phyloP scores from a whole-genome alignment of 1,140 invertebrate species.

The Drosophila bocki region DNA sequence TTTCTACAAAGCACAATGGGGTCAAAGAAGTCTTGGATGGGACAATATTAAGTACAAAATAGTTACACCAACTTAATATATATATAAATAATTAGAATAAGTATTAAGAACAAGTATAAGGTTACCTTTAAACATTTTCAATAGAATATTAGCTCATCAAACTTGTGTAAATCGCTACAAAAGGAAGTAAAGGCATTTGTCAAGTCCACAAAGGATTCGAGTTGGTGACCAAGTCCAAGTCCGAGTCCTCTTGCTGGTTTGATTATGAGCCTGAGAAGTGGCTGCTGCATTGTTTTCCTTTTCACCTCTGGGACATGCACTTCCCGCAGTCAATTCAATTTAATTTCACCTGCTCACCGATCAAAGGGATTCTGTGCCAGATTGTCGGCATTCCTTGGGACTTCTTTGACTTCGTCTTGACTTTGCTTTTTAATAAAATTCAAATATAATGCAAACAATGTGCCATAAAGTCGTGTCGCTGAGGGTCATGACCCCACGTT shows the following conservation, averaged over 20 bases:
- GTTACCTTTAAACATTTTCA: not conserved
- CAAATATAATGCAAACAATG: conserved; percentile 69
- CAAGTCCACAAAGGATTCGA: not conserved
- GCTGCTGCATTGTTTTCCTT: conserved; percentile 20
- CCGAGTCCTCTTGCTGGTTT: not conserved
- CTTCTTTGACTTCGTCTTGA: conserved; percentile 11
- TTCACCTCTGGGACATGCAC: not conserved
- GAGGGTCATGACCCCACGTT: conserved; percentile 2
- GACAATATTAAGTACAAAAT: not conserved
- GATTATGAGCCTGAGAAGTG: conserved; percentile 6
- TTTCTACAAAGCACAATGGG: conserved; percentile 40
- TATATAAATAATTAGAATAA: not conserved
- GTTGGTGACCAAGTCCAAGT: not conserved
- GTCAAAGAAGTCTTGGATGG: not conserved
- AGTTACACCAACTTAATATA: not conserved
- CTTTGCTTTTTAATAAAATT: conserved; percentile 54
- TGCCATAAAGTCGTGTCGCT: conserved; percentile 29
- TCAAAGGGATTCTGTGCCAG: not conserved
- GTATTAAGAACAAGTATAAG: not conserved
- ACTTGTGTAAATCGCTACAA: not conserved
- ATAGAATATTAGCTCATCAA: not conserved
- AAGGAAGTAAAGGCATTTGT: conserved; percentile 52
- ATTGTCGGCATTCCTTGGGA: not conserved
- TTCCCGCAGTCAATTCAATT: not conserved
- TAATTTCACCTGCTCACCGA: conserved; percentile 2